phyloP scores from a whole-genome alignment of 2,888 invertebrate genomes.

The Hyles lineata region DNA sequence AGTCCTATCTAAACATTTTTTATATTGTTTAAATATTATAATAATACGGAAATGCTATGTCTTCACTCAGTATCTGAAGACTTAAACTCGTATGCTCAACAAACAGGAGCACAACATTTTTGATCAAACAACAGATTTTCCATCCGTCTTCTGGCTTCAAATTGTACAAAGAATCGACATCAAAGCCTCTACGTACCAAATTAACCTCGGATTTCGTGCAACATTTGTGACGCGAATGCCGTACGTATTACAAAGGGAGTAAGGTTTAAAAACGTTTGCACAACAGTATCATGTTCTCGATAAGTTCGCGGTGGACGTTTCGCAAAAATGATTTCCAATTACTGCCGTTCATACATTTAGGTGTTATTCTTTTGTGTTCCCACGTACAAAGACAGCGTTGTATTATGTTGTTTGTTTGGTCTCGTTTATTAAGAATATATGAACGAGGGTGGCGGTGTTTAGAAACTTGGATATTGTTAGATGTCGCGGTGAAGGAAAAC shows the following conservation, averaged over 20 bases:
- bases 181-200: conserved; percentile 38
- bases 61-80: background rate
- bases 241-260: background rate
- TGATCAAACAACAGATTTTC: conserved; percentile 22
- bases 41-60: background rate
- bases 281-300: conserved; percentile 14
- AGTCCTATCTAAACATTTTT: no score
- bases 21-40: no score
- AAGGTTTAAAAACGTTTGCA: conserved; percentile 1
- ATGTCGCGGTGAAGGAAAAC: conserved; percentile 1
- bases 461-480: conserved; percentile 15
- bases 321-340: conserved; percentile 54
- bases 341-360: conserved; percentile 46
- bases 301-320: conserved; percentile 38
- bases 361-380: conserved; percentile 50
- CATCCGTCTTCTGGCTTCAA: conserved; percentile 44
- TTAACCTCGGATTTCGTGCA: conserved; percentile 3
- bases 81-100: background rate
- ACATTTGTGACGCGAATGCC: background rate
- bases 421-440: conserved; percentile 21
- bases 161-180: conserved; percentile 46
- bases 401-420: conserved; percentile 21
- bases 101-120: background rate
- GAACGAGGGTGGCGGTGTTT: background rate
- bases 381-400: conserved; percentile 19